These are phyloP conservation scores for Erethizon dorsatum DNA, from an alignment of 2,797 vertebrate genomes.

Conservation along the genomic window DNA sequence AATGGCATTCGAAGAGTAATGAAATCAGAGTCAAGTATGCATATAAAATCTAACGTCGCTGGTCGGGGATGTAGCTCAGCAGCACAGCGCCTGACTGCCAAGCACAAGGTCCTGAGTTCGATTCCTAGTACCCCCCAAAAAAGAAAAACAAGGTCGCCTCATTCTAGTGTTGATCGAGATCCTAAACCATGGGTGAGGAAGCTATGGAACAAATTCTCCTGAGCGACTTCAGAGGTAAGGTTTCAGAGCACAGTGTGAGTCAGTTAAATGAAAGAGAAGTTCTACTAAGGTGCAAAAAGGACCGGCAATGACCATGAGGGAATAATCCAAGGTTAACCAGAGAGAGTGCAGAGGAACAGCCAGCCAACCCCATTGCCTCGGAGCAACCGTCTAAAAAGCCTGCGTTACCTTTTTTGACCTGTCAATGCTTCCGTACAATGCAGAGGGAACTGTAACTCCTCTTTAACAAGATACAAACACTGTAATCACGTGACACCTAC, in stretches of 20 bases:
- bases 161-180: background rate
- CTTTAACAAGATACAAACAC: background rate
- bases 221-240: conserved; percentile 28
- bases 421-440: background rate
- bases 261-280: conserved; percentile 28
- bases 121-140: too few relatives aligned
- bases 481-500: background rate
- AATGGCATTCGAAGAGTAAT: conserved; percentile 67
- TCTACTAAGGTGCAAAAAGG: conserved; percentile 26
- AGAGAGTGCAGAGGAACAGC: background rate
- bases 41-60: background rate
- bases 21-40: conserved; percentile 60
- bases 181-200: conserved; percentile 63
- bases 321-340: conserved; percentile 40
- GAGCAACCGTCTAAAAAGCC: background rate
- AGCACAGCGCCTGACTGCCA: too few relatives aligned
- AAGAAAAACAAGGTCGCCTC: conserved; percentile 51
- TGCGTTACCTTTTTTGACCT: background rate
- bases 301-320: background rate
- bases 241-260: conserved; percentile 61
- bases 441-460: background rate
- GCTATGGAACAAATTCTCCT: conserved; percentile 32
- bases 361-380: background rate
- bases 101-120: too few relatives aligned
- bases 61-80: too few relatives aligned